Base-by-base conservation (phyloP, 2,113 vertebrate species). In the Cyprinus carpio region DNA sequence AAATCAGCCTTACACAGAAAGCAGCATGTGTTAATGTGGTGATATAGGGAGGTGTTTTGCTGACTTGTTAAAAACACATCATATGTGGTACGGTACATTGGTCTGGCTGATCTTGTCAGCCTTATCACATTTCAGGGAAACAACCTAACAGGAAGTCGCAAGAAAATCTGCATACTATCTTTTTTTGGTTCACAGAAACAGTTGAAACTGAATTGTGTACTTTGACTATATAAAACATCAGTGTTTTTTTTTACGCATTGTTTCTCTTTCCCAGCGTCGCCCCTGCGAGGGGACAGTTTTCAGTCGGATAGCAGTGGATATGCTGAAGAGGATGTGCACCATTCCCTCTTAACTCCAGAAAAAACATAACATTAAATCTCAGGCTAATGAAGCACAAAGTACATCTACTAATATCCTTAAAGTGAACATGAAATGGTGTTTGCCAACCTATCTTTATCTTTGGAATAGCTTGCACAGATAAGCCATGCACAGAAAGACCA, bases 231-330 rank as follows among this genome's bases (percentile, higher is more conserved):
- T 25, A 11, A 71, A 37, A 20, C 65, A 69, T 15, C 6, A 56
- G 25, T 65, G 25, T 65, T 85, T 27, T 85, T 27, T 15, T 20
- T 43, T 58, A 40, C 31, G 12, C 75, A 23, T 76, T n/a, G 9
- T 82, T 85, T 89, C n/a, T 84, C 23, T 84, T 69, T 12, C n/a
- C 60, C 75, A 94, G 94, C 89, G 85, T 88, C 88, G n/a, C 85
- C 92, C 31, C 86, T 87, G 9, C 90, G 93, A n/a, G 93, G 88
- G 0, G 93, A 95, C 90, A 95, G 94, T 29, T 27, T 94, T 84
- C 94, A 95, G 90, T 95, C 94, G 1, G 94, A 95, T 92, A 95
- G 94, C 91, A 95, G 94, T 60, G 94, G 94, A 78, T 95, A 92
- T 2, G 93, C 90, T 0, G 94, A 95, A 1, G 93, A 95, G 75